Conservation (phyloP, 2,113 vertebrate species). For the Gobiocypris rarus region DNA sequence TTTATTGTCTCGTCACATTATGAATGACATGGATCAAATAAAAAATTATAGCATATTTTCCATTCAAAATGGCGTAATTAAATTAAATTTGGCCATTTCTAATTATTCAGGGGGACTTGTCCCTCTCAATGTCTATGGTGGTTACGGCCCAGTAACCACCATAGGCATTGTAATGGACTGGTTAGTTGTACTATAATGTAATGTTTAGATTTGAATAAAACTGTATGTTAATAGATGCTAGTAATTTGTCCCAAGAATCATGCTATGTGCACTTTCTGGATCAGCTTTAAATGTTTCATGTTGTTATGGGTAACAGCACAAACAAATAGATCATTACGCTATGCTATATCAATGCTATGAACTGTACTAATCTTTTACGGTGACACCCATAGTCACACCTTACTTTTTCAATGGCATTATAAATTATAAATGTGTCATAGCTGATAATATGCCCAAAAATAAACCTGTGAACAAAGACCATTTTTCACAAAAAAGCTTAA, state of each 20-base stretch:
- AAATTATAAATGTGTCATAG: neutral
- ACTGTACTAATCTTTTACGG: neutral
- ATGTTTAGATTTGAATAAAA: neutral
- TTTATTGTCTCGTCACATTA: too few species aligned
- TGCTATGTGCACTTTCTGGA: neutral
- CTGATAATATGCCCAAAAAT: neutral
- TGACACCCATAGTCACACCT: neutral
- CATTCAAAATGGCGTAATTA: too few species aligned
- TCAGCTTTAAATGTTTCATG: too few species aligned
- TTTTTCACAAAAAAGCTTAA: too few species aligned
- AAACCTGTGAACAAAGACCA: neutral
- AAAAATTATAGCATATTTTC: too few species aligned
- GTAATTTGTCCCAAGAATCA: neutral
- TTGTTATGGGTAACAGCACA: slow-evolving; percentile 4
- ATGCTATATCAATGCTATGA: neutral
- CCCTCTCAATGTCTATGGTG: too few species aligned
- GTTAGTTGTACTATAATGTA: neutral
- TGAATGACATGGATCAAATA: too few species aligned
- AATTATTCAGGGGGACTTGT: too few species aligned
- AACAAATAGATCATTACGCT: neutral
- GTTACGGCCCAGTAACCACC: too few species aligned
- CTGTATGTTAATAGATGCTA: neutral
- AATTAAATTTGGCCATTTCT: too few species aligned
- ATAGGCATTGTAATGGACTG: too few species aligned
- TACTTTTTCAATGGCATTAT: neutral